Percentiles rank a stretch among this genome's conserved stretches.
Conservation (phyloP, 2,113 vertebrate genomes). For the Otis tarda region DNA sequence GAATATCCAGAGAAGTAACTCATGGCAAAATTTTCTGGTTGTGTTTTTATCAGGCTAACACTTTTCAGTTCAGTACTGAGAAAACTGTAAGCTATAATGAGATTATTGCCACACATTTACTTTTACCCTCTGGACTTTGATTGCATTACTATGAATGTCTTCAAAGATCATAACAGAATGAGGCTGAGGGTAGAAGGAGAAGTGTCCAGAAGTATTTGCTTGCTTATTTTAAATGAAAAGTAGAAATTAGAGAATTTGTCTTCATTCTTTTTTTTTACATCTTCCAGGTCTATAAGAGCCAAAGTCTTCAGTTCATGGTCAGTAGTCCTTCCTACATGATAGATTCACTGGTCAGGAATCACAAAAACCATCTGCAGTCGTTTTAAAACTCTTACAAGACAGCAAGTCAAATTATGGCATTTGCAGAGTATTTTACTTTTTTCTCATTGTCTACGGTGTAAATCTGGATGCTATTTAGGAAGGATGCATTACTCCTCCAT, state of each 20-base stretch:
- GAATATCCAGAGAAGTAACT: not conserved
- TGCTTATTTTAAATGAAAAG: slow-evolving; percentile 19
- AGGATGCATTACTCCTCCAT: not conserved
- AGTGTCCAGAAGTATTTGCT: not conserved
- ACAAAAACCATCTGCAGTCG: not conserved
- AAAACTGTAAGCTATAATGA: not conserved
- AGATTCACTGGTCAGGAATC: not conserved
- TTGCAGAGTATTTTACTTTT: not conserved
- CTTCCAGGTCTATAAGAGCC: not conserved
- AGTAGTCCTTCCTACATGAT: not conserved
- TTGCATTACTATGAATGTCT: not conserved
- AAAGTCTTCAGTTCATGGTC: not conserved
- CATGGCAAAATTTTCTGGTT: not conserved
- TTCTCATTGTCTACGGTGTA: not conserved
- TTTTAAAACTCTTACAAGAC: not conserved
- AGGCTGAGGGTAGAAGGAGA: rapidly evolving
- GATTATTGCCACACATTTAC: not conserved
- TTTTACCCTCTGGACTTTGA: not conserved
- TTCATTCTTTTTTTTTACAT: slow-evolving; percentile 13
- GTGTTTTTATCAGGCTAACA: not conserved
- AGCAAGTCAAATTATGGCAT: not conserved
- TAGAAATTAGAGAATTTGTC: not conserved
- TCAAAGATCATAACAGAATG: not conserved
- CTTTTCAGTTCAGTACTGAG: not conserved
- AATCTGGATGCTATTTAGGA: not conserved